phyloP scores from a whole-genome alignment of 1,140 invertebrate species.

The Camponotus vicinus region DNA sequence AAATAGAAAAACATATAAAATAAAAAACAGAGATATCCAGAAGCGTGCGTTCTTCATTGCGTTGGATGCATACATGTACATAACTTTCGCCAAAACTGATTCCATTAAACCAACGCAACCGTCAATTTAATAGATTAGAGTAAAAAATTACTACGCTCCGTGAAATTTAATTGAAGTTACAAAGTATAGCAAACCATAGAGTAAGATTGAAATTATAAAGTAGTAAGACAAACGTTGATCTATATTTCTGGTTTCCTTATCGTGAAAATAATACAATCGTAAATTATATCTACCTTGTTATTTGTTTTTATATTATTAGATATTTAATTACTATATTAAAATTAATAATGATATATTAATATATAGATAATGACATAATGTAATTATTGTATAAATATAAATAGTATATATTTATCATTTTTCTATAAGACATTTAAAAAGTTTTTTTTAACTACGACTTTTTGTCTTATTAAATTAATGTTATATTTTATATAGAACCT shows the following conservation, averaged over 20 bases:
- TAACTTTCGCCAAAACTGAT: conserved; percentile 72
- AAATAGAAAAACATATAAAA: neutral
- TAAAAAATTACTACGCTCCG: neutral
- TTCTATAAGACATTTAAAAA: neutral
- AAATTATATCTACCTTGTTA: neutral
- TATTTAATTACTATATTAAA: neutral
- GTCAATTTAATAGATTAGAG: conserved; percentile 4
- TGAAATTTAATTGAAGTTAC: conserved; percentile 16
- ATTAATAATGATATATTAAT: too few relatives aligned
- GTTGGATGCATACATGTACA: conserved; percentile 17
- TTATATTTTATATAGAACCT: neutral
- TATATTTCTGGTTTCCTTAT: conserved; percentile 24
- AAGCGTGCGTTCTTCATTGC: neutral
- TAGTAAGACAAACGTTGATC: neutral
- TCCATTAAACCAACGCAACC: conserved; percentile 62
- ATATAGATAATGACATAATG: neutral
- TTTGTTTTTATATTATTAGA: neutral
- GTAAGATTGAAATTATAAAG: neutral
- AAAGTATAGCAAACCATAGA: neutral
- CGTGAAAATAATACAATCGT: neutral
- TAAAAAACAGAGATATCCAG: neutral
- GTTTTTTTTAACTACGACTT: neutral
- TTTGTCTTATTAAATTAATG: neutral
- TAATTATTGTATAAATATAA: too few relatives aligned
- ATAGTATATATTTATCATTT: neutral